Percentiles rank a stretch among this genome's conserved stretches.
These are phyloP conservation scores for Calephelis perditalis DNA, from an alignment of 2,888 invertebrate species.

Conservation along the genomic window DNA sequence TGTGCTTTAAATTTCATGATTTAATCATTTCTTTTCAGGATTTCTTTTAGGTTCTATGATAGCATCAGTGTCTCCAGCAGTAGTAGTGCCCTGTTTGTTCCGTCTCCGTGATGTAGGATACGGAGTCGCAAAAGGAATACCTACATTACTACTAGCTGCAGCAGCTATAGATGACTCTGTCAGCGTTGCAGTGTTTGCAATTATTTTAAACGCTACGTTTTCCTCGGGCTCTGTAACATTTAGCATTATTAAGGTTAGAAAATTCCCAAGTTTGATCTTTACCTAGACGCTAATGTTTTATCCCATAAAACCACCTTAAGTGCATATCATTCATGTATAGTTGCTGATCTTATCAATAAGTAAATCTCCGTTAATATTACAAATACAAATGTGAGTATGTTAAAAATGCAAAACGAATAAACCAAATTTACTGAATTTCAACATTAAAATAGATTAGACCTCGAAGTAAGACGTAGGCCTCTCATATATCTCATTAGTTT, in stretches of 20 bases:
- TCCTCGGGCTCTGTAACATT: constrained; percentile 80
- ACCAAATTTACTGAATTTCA: no score
- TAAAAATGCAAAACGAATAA: no score
- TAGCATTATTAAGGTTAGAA: constrained; percentile 78
- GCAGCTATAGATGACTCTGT: constrained; percentile 93
- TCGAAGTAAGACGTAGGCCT: no score
- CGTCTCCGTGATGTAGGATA: constrained; percentile 84
- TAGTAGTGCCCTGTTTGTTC: constrained; percentile 92
- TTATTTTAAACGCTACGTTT: constrained; percentile 88
- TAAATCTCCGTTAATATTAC: no score
- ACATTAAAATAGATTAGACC: no score
- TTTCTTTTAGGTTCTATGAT: constrained; percentile 87
- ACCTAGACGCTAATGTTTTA: no score
- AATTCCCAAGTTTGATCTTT: no score
- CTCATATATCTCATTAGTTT: no score
- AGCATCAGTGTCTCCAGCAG: constrained; percentile 93
- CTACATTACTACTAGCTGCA: constrained; percentile 91
- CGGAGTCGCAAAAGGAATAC: constrained; percentile 91
- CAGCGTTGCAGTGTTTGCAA: constrained; percentile 92
- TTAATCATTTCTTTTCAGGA: constrained; percentile 40
- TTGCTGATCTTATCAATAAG: no score
- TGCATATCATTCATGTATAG: no score
- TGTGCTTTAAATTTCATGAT: not conserved
- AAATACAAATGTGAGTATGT: no score
- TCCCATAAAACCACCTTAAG: no score